Conservation (phyloP, 2,888 invertebrate genomes). For the Nephrotoma guestfalica region DNA sequence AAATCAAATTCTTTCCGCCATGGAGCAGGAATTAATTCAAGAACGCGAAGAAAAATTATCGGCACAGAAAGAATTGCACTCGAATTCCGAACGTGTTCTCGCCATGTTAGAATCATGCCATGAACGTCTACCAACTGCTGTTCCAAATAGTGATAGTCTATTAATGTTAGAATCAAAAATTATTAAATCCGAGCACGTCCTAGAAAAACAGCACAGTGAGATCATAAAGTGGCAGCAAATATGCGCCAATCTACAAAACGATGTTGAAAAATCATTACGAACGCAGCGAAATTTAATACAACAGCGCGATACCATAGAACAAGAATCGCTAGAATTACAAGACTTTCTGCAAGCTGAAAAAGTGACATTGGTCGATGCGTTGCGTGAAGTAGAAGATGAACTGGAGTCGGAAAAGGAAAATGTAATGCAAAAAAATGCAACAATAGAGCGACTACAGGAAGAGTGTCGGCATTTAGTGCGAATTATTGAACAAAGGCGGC, state of each 20-base stretch:
- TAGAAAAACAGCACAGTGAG: conserved; percentile 60
- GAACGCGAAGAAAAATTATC: conserved; percentile 60
- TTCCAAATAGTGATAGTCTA: conserved; percentile 57
- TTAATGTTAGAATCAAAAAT: conserved; percentile 61
- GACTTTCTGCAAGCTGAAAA: conserved; percentile 82
- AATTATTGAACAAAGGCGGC: conserved; percentile 65
- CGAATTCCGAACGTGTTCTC: conserved; percentile 57
- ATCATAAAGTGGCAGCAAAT: conserved; percentile 53
- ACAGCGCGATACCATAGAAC: conserved; percentile 63
- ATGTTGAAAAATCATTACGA: conserved; percentile 50
- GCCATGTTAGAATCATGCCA: conserved; percentile 37
- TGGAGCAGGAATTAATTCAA: conserved; percentile 46
- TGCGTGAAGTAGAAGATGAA: conserved; percentile 56
- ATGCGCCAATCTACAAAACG: conserved; percentile 55
- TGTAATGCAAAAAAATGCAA: conserved; percentile 37
- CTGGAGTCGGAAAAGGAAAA: conserved; percentile 25
- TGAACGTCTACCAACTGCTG: conserved; percentile 35
- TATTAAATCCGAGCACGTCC: conserved; percentile 56
- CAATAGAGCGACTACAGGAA: conserved; percentile 48
- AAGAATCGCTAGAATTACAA: conserved; percentile 68
- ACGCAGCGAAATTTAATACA: conserved; percentile 52
- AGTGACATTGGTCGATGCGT: conserved; percentile 58
- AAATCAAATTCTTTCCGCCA: conserved; percentile 34
- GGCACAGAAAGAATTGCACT: conserved; percentile 55
- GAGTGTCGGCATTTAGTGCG: conserved; percentile 66